Base-by-base conservation (phyloP, 2,797 vertebrate genomes). In the Phyllotis vaccarum region DNA sequence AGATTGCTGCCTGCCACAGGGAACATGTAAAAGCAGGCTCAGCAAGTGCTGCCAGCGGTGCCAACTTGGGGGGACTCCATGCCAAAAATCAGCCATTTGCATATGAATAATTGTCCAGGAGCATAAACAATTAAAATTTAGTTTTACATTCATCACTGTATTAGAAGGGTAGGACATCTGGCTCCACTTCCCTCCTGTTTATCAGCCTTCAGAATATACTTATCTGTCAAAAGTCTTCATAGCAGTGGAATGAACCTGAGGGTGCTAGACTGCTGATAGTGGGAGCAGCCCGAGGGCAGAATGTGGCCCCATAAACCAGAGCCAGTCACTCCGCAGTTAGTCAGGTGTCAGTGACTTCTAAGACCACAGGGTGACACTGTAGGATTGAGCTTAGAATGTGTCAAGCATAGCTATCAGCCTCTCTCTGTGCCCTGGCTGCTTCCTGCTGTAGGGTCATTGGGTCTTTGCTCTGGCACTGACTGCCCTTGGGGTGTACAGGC, bases 321-420 rank as follows among this genome's bases (percentile, higher is more conserved):
- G 58, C 9, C n/a, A 31, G 22, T 5, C 17, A 13, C 34, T 54
- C 16, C 19, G 31, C 16, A 70, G 49, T 66, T 9, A n/a, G n/a
- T n/a, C n/a, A n/a, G n/a, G n/a, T n/a, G n/a, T n/a, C n/a, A n/a
- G n/a, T 80, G 21, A 5, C 24, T 0, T 0, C 7, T 12, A 54
- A 64, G 34, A 78, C 75, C 66, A 1, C 3, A 0, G 70, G 43
- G 22, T 31, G 40, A 76, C 34, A 78, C 7, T 10, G 24, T 29
- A 14, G 27, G 56, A 58, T n/a, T 3, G 70, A 29, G 19, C 43
- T 6, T 72, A 5, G 54, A 70, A 31, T 9, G 5, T 3, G 19
- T 6, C 43, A 5, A 8, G 1, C 19, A 10, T 6, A 12, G 1
- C 9, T n/a, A 9, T 1, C 10, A 40, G 37, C 81, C 58, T 10